Percentiles rank a stretch among this genome's conserved stretches.
phyloP scores from a whole-genome alignment of 1,140 invertebrate genomes.

The Diuraphis noxia region DNA sequence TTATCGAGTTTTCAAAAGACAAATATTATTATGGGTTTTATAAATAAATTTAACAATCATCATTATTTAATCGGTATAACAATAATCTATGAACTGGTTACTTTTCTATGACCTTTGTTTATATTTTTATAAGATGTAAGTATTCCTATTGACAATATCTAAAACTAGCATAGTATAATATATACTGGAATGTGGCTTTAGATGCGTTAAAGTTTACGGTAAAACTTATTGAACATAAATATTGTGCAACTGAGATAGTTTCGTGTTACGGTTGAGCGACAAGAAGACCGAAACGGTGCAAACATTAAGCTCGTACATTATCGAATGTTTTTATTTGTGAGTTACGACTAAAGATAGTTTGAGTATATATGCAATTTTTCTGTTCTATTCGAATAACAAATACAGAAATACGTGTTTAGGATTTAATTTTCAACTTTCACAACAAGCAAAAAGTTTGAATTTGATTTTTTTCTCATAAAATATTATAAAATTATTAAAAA shows the following conservation, averaged over 20 bases:
- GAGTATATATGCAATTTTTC: not conserved
- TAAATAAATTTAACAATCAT: not conserved
- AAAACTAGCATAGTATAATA: not conserved
- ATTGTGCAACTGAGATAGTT: constrained; percentile 13
- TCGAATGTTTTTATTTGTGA: constrained; percentile 22
- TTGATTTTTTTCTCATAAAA: not conserved
- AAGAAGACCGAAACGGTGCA: not conserved
- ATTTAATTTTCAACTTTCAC: not conserved
- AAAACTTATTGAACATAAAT: constrained; percentile 39
- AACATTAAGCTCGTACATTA: not conserved
- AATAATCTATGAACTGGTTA: not conserved
- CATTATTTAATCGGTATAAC: not conserved
- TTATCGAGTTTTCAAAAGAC: not conserved
- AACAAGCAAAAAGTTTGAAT: not conserved
- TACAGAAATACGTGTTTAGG: not conserved
- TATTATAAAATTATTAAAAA: not conserved
- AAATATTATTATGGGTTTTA: not conserved
- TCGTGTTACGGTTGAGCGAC: constrained; percentile 19
- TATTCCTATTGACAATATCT: not conserved
- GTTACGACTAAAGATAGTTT: not conserved
- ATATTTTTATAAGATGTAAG: not conserved
- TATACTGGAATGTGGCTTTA: not conserved
- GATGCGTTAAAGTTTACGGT: constrained; percentile 23
- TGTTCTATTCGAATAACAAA: not conserved
- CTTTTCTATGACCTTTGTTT: constrained; percentile 4